Evolutionary conservation across 2,113 vertebrate species (phyloP).

Genomic region (Symphodus melops): DNA sequence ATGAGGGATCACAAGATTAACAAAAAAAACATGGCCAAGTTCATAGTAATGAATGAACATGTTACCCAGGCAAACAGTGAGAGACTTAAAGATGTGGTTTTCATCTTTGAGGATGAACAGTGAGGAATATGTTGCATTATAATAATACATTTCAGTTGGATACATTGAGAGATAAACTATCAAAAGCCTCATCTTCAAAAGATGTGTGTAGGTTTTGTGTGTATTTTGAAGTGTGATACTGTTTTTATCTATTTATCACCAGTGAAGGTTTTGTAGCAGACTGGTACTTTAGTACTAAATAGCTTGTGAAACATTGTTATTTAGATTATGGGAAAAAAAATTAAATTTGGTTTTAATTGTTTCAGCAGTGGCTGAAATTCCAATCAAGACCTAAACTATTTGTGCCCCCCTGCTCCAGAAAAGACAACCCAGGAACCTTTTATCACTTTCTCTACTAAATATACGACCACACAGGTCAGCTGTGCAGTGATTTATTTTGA

Average conservation of each 20-base stretch:
- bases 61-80: not conserved
- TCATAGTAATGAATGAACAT: not conserved
- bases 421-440: too few species aligned
- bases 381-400: too few species aligned
- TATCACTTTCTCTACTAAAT: too few species aligned
- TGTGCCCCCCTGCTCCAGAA: too few species aligned
- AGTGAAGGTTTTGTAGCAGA: conserved; percentile 39
- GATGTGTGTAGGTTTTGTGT: conserved; percentile 30
- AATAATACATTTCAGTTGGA: not conserved
- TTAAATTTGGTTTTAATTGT: too few species aligned
- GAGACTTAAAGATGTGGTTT: not conserved
- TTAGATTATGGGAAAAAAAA: not conserved
- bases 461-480: too few species aligned
- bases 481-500: too few species aligned
- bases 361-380: too few species aligned
- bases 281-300: conserved; percentile 22
- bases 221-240: conserved; percentile 16
- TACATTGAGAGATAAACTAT: not conserved
- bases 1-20: not conserved
- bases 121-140: not conserved
- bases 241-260: conserved; percentile 25
- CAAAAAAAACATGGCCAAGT: not conserved
- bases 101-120: not conserved
- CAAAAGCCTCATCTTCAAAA: not conserved
- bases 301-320: conserved; percentile 7